Base-by-base conservation (phyloP, 2,113 vertebrate genomes). In the Alethe diademata region DNA sequence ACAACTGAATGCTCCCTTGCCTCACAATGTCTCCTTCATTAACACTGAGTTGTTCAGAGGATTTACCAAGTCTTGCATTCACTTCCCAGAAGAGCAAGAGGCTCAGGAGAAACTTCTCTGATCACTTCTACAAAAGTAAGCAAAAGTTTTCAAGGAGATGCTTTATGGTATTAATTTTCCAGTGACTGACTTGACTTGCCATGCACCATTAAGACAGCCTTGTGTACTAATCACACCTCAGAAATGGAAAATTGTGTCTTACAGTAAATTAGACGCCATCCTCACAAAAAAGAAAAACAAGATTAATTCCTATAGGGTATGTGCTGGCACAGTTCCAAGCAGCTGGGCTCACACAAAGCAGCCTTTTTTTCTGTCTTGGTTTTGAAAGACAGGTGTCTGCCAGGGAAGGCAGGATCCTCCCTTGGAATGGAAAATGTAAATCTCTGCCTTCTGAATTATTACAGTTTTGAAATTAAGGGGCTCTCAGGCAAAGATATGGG, bases 331-430 rank as follows among this genome's bases (percentile, higher is more conserved):
- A 31, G 40, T 83, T 86, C 50, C 90, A 94, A 87, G 79, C 91
- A 97, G 65, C 70, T 96, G 88, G 70, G 26, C 62, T 94, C 92
- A 48, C 48, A 94, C 78, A 96, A 95, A 90, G 81, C 36, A 65
- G 76, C 23, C 83, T 86, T 80, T 88, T 86, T 51, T 28, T 51
- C 50, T 51, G 15, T 51, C 26, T 28, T 51, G 50, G 26, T 28
- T 51, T 51, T 28, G 26, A 51, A 51, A 51, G 50, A 28, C 50
- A 51, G 15, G 50, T 28, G 50, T 51, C 50, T 28, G 50, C 25
- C 28, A 51, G 50, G 26, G 26, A 51, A 51, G 26, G 50, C 26
- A 51, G 50, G 26, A 51, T 28, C 14, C 25, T 28, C 26, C 50
- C 50, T 51, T 28, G 50, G 50, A 51, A 28, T 51, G 50, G 15